Evolutionary conservation across 2,888 invertebrate species (phyloP).

Genomic region (Perizoma flavofasciatum): DNA sequence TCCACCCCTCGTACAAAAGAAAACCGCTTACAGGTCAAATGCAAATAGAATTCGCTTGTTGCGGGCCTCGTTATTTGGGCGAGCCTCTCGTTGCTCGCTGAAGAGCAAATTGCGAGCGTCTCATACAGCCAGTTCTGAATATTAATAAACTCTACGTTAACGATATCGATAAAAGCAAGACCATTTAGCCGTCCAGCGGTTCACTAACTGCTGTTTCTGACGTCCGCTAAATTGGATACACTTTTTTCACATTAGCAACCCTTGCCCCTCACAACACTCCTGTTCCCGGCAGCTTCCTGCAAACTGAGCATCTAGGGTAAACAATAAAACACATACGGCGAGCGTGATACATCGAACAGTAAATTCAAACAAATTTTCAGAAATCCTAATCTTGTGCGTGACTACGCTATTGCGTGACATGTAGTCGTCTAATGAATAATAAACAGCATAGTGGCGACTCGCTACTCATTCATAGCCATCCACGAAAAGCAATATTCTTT

Average conservation of each 20-base stretch:
- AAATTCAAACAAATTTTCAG: slow-evolving; percentile 61
- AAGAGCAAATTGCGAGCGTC: slow-evolving; percentile 72
- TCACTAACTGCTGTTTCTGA: slow-evolving; percentile 55
- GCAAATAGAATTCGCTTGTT: slow-evolving; percentile 75
- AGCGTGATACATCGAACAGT: slow-evolving; percentile 1
- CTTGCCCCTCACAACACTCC: not conserved
- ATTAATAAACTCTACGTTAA: slow-evolving; percentile 72
- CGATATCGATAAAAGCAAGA: slow-evolving; percentile 52
- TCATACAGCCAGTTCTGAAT: slow-evolving; percentile 71
- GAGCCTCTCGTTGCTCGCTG: slow-evolving; percentile 61
- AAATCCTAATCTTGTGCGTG: slow-evolving; percentile 74
- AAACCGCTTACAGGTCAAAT: slow-evolving; percentile 73
- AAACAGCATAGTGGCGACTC: slow-evolving; percentile 76
- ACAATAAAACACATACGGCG: slow-evolving; percentile 5
- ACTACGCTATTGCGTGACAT: slow-evolving; percentile 76
- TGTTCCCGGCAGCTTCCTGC: not conserved
- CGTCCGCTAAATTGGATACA: slow-evolving; percentile 52
- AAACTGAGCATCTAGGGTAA: slow-evolving; percentile 6
- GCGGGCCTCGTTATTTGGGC: slow-evolving; percentile 67
- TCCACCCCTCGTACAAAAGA: slow-evolving; percentile 49
- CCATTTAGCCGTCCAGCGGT: slow-evolving; percentile 1
- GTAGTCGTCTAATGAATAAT: slow-evolving; percentile 81
- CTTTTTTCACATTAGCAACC: slow-evolving; percentile 38
- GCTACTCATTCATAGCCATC: slow-evolving; percentile 80
- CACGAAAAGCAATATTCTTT: slow-evolving; percentile 73